Evolutionary conservation across 1,140 invertebrate species (phyloP).

Genomic region (Trichomalopsis sarcophagae): DNA sequence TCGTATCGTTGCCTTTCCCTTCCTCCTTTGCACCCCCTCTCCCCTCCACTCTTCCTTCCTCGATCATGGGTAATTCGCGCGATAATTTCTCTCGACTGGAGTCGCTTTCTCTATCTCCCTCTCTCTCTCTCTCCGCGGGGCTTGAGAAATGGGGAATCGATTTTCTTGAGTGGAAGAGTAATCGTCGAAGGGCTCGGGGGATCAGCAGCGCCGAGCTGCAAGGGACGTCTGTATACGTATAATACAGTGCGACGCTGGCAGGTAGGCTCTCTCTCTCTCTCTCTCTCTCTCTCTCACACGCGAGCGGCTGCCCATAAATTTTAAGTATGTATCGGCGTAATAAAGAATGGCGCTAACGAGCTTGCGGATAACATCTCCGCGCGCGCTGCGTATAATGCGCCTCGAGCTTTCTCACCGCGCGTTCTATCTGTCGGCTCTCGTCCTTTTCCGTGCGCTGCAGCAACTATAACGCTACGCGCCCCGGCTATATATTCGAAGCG

Average conservation of each 20-base stretch:
- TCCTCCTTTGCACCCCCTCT: background rate
- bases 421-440: background rate
- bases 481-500: background rate
- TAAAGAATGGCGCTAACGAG: constrained; percentile 53
- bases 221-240: background rate
- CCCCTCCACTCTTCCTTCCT: constrained; percentile 21
- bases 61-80: constrained; percentile 43
- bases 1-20: background rate
- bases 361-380: constrained; percentile 33
- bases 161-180: constrained; percentile 50
- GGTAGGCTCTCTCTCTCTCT: background rate
- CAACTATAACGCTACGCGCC: background rate
- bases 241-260: background rate
- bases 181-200: constrained; percentile 46
- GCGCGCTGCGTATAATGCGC: constrained; percentile 23
- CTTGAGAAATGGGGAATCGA: constrained; percentile 48
- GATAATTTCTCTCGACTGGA: constrained; percentile 40
- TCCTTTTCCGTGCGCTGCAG: background rate
- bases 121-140: background rate
- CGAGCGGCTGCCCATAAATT: constrained; percentile 39
- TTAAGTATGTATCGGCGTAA: constrained; percentile 47
- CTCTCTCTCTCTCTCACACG: too few relatives aligned
- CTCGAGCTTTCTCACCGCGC: background rate
- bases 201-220: background rate
- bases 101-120: constrained; percentile 13